phyloP scores from a whole-genome alignment of 2,113 vertebrate genomes.

The Acrocephalus arundinaceus region DNA sequence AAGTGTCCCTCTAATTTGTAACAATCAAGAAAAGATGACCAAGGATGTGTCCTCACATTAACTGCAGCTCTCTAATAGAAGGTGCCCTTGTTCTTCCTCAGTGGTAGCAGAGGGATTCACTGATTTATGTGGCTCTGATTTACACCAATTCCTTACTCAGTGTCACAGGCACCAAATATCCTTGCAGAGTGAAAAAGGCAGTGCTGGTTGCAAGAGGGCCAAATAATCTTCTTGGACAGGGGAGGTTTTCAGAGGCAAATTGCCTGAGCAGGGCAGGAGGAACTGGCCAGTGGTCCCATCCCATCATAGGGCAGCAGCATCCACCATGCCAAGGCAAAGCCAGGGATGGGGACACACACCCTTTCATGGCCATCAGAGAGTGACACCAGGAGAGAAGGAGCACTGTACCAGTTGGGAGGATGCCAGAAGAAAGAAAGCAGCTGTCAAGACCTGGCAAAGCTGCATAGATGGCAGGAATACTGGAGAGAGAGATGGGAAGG shows the following conservation, averaged over 20 bases:
- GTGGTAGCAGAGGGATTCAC: neutral
- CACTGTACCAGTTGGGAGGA: neutral
- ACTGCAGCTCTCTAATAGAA: neutral
- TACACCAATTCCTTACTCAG: neutral
- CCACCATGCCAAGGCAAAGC: neutral
- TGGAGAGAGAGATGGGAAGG: neutral
- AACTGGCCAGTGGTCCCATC: neutral
- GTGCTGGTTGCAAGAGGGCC: neutral
- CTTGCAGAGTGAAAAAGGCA: neutral
- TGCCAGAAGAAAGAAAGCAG: neutral
- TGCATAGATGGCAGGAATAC: neutral
- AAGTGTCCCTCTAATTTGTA: neutral
- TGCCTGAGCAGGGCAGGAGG: neutral
- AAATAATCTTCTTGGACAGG: neutral
- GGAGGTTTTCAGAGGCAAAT: neutral
- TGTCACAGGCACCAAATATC: neutral
- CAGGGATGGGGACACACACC: neutral
- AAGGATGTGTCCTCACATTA: neutral
- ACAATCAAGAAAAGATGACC: neutral
- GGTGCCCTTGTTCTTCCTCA: neutral
- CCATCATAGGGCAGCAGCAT: neutral
- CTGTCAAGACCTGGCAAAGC: neutral
- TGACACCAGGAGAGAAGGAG: neutral
- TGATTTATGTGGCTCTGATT: slow-evolving; percentile 26
- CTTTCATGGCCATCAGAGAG: neutral